Conservation (phyloP, 2,797 vertebrate species). For the Arrhamphus sclerolepis region DNA sequence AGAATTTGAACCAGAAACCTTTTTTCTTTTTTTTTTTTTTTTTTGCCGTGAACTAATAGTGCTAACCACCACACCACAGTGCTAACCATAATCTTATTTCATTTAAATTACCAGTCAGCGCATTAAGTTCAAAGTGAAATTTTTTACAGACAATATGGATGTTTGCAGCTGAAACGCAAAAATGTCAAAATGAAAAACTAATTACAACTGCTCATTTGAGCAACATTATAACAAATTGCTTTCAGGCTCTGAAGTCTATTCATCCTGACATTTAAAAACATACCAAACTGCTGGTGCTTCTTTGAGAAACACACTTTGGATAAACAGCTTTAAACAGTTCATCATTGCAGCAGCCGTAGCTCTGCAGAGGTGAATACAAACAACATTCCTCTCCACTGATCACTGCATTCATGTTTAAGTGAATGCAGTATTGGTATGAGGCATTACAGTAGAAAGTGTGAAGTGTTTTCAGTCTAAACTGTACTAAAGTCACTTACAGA, state of each 20-base stretch:
- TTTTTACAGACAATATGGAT: too few species aligned
- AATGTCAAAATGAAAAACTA: not conserved
- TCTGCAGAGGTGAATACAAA: slow-evolving; percentile 18
- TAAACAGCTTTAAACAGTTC: slow-evolving; percentile 23
- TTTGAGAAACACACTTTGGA: slow-evolving; percentile 4
- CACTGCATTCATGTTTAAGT: slow-evolving; percentile 7
- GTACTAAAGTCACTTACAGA: not conserved
- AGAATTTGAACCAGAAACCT: too few species aligned
- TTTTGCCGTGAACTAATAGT: too few species aligned
- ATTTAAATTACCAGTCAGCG: too few species aligned
- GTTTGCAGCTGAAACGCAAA: too few species aligned
- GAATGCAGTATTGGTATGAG: not conserved
- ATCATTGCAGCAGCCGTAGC: not conserved
- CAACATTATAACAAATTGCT: not conserved
- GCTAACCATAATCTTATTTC: too few species aligned
- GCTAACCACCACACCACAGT: too few species aligned
- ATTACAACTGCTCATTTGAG: not conserved
- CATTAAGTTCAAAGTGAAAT: too few species aligned
- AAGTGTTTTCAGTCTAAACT: not conserved
- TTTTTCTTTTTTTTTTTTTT: too few species aligned
- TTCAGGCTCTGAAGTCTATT: not conserved
- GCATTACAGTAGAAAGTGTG: too few species aligned
- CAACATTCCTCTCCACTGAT: slow-evolving; percentile 37
- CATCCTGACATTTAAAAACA: slow-evolving; percentile 4
- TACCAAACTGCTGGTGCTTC: not conserved